Conservation (phyloP, 2,888 invertebrate species). For the Rhabditoides inermis region DNA sequence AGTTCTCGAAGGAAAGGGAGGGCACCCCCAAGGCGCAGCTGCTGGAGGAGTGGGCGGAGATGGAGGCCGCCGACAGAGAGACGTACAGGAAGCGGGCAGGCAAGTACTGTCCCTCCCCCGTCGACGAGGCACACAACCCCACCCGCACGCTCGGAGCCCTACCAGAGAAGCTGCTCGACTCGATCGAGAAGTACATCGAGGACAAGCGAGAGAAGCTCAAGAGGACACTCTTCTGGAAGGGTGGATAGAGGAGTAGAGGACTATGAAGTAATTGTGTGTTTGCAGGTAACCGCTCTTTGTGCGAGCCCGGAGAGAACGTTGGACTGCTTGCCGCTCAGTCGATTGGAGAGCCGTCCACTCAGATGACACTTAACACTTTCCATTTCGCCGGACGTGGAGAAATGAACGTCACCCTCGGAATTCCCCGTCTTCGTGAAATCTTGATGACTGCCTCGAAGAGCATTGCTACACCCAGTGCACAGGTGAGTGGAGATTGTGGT, state of each 20-base stretch:
- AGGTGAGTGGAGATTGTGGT: conserved; percentile 82
- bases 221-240: conserved; percentile 48
- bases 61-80: conserved; percentile 22
- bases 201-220: conserved; percentile 15
- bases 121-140: conserved; percentile 59
- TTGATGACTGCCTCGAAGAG: conserved; percentile 85
- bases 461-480: conserved; percentile 77
- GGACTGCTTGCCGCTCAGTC: conserved; percentile 92
- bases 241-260: too few relatives aligned
- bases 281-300: conserved; percentile 62
- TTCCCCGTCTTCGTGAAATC: conserved; percentile 89
- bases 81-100: conserved; percentile 12
- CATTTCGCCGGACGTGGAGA: conserved; percentile 94
- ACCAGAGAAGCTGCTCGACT: conserved; percentile 69
- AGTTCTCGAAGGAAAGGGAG: conserved; percentile 20
- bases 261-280: not conserved
- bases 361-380: conserved; percentile 99
- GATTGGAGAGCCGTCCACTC: conserved; percentile 96
- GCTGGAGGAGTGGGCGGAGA: conserved; percentile 31
- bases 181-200: conserved; percentile 54
- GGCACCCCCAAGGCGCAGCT: conserved; percentile 14
- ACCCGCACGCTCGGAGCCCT: conserved; percentile 73
- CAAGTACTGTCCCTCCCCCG: conserved; percentile 26
- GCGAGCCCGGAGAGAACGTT: conserved; percentile 87
- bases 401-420: conserved; percentile 99